Evolutionary conservation across 2,113 vertebrate genomes (phyloP), one percentile per base, ranked within the genome.

Genomic region (Tragulus kanchil): DNA sequence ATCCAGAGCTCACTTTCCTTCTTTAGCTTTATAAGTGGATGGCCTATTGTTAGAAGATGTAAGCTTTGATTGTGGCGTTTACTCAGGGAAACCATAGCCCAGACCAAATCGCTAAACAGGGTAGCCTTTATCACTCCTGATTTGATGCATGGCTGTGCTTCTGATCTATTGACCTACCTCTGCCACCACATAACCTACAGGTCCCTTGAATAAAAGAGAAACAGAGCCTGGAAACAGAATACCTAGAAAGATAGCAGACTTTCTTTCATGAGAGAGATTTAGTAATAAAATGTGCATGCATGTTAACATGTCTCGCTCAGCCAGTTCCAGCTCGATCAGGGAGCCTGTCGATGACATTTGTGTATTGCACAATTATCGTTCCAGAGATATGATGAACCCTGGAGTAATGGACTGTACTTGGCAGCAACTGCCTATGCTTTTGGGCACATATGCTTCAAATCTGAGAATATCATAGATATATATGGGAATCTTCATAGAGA

Each of bases 381-480:
- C 94, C 89, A 94, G 77, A 97, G 85, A 97, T 97, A 95, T 93
- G 97, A 96, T 81, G 97, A 98, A 98, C 97, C 98, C 98, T 97
- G 93, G 90, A 99, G 98, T 98, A 92, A 97, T 97, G 90, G 96
- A 98, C 98, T 98, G 97, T 98, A 97, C 96, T 98, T 97, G 97
- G 96, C 97, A 98, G 94, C 97, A 96, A 98, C 91, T 95, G 92
- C 97, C 96, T 98, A 98, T 89, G 98, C 98, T 99, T 97, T 98
- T 0, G 0, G 95, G 98, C 98, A 98, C 98, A 98, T 98, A 99
- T 98, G 99, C 98, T 98, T 99, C 98, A 98, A 98, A 99, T 98
- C 96, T 98, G 96, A 84, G 97, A 98, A 97, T 98, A 98, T 98
- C 98, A 98, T 98, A 98, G 95, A 98, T 98, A 98, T 98, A 98